Percentiles rank a stretch among this genome's conserved stretches.
These are phyloP conservation scores for Poeciliopsis presidionis DNA, from an alignment of 2,797 vertebrate species.

Conservation along the genomic window DNA sequence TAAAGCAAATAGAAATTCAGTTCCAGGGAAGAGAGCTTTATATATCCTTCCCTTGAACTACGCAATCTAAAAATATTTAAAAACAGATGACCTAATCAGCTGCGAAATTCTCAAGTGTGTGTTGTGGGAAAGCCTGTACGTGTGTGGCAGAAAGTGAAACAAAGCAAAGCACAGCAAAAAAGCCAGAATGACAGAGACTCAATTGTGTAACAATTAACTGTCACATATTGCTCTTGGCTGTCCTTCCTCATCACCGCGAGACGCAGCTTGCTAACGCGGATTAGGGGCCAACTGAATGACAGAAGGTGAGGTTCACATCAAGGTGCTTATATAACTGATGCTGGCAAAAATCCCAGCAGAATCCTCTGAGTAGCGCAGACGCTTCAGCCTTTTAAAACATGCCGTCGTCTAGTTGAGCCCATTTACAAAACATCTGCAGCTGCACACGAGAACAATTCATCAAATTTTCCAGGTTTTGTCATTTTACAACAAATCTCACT, in stretches of 20 bases:
- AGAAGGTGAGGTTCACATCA: conserved; percentile 33
- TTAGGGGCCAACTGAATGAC: conserved; percentile 17
- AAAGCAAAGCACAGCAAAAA: neutral
- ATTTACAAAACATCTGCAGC: neutral
- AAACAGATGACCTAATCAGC: neutral
- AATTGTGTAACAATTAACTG: conserved; percentile 46
- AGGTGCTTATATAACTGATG: conserved; percentile 18
- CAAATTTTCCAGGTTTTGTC: neutral
- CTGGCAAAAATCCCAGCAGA: conserved; percentile 17
- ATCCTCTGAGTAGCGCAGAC: conserved; percentile 18
- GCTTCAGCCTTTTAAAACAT: neutral
- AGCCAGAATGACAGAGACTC: conserved; percentile 2
- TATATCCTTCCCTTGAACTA: neutral
- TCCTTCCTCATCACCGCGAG: conserved; percentile 57
- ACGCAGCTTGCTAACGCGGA: conserved; percentile 27
- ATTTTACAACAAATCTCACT: neutral
- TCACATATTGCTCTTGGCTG: conserved; percentile 59
- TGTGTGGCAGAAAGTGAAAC: conserved; percentile 15
- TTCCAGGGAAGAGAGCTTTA: neutral
- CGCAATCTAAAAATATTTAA: neutral
- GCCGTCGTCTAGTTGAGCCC: conserved; percentile 8
- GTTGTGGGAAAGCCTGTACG: neutral
- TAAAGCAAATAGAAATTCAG: neutral
- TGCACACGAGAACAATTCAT: neutral
- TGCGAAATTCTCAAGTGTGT: neutral